phyloP scores from a whole-genome alignment of 2,888 invertebrate species.

The Thyatira batis region DNA sequence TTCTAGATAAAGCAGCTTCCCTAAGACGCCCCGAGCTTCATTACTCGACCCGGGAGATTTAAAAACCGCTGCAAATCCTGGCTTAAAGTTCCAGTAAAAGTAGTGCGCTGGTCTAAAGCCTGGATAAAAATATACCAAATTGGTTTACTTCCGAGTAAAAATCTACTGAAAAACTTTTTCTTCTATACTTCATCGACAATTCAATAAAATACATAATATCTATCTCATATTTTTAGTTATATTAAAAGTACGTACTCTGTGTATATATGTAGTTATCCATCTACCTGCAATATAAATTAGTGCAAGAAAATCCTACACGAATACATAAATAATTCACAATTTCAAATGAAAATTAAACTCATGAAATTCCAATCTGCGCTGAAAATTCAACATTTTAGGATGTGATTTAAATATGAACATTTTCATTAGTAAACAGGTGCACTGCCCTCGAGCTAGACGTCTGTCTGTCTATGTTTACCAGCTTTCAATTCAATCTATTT shows the following conservation, averaged over 20 bases:
- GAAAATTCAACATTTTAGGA: slow-evolving; percentile 9
- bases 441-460: slow-evolving; percentile 22
- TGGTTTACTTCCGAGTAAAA: not conserved
- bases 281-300: no score
- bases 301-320: no score
- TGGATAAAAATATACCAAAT: slow-evolving; percentile 1
- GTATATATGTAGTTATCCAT: no score
- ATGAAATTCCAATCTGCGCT: not conserved
- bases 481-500: slow-evolving; percentile 24
- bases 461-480: slow-evolving; percentile 24
- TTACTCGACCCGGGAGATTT: not conserved
- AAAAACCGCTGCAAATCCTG: not conserved
- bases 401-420: slow-evolving; percentile 10
- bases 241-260: no score
- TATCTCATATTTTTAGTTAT: no score
- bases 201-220: not conserved
- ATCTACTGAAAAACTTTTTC: not conserved
- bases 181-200: not conserved
- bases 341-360: not conserved
- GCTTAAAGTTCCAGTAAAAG: not conserved
- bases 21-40: not conserved
- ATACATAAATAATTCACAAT: no score
- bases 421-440: slow-evolving; percentile 22
- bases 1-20: not conserved
- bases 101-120: not conserved